These are phyloP conservation scores for Leptopterna dolabrata DNA, from an alignment of 2,888 invertebrate species.

Conservation along the genomic window DNA sequence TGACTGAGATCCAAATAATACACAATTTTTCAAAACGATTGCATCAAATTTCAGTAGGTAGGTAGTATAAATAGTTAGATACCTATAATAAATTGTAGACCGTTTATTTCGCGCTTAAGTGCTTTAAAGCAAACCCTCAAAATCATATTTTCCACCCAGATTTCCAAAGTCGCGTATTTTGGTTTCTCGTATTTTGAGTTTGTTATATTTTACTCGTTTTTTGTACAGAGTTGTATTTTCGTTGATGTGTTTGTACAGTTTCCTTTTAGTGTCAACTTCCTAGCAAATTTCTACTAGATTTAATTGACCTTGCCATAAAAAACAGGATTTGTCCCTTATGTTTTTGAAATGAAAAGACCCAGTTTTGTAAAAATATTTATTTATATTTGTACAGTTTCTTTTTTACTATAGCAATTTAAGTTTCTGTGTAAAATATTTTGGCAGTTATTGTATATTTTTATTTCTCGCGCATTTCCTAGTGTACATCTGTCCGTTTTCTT, in stretches of 20 bases:
- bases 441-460: slow-evolving; percentile 10
- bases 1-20: not conserved
- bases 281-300: not conserved
- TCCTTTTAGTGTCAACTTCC: not conserved
- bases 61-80: not conserved
- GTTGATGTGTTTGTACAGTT: not conserved
- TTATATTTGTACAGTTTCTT: slow-evolving; percentile 28
- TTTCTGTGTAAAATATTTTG: slow-evolving; percentile 32
- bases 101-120: not conserved
- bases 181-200: not conserved
- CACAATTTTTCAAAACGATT: not conserved
- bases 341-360: slow-evolving; percentile 17
- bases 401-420: slow-evolving; percentile 12
- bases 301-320: slow-evolving; percentile 32
- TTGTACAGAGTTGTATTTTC: not conserved
- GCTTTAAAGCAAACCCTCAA: not conserved
- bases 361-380: slow-evolving; percentile 40
- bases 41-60: not conserved
- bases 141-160: not conserved
- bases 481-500: not conserved
- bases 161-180: not conserved
- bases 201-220: not conserved
- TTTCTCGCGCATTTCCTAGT: slow-evolving; percentile 1
- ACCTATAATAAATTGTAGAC: not conserved
- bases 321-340: not conserved